Conservation (phyloP, 2,888 invertebrate species). For the Aporophyla nigra region DNA sequence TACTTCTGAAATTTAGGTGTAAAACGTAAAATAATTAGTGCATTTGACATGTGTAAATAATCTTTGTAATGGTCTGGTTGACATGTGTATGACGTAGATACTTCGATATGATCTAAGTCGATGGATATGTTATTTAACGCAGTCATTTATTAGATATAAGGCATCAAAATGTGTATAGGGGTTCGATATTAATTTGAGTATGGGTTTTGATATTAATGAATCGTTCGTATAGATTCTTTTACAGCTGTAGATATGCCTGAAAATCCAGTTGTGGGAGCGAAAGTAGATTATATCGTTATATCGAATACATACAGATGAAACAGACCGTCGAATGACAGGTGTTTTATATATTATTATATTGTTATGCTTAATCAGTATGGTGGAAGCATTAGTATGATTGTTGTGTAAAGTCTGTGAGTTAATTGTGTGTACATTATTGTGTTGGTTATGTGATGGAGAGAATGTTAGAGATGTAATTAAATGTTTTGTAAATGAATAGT, state of each 20-base stretch:
- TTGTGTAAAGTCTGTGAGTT: not conserved
- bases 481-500: not conserved
- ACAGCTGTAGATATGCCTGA: too few relatives aligned
- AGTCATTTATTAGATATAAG: not conserved
- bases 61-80: too few relatives aligned
- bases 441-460: not conserved
- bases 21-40: too few relatives aligned
- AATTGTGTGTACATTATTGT: not conserved
- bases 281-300: not conserved
- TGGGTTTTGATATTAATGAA: too few relatives aligned
- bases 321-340: not conserved
- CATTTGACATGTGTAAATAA: too few relatives aligned
- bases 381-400: not conserved
- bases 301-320: not conserved
- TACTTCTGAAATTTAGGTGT: too few relatives aligned
- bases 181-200: constrained; percentile 2
- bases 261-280: not conserved
- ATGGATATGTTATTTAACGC: not conserved
- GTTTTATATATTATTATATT: too few relatives aligned
- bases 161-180: not conserved
- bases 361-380: not conserved
- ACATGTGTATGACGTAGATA: too few relatives aligned
- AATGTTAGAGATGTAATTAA: not conserved
- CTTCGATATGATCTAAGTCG: not conserved
- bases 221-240: not conserved